Percentiles rank a stretch among this genome's conserved stretches.
phyloP scores from a whole-genome alignment of 2,113 vertebrate species.

The Malaclemys terrapin region DNA sequence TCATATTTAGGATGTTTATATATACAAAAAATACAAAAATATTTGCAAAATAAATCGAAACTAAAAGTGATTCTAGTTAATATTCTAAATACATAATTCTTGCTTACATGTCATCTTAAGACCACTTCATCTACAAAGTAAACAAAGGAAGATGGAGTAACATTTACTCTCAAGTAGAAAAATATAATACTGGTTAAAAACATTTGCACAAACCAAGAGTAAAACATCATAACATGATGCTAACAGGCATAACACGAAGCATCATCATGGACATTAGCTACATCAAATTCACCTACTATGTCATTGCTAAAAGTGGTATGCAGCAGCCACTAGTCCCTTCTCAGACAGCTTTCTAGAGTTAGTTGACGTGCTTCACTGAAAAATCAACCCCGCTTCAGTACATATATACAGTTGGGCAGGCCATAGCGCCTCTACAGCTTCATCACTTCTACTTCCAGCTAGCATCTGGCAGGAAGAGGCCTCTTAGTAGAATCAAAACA shows the following conservation, averaged over 20 bases:
- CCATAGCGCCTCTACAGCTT: not conserved
- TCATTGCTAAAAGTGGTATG: not conserved
- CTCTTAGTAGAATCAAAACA: conserved; percentile 20
- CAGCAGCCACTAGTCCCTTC: not conserved
- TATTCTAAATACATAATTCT: not conserved
- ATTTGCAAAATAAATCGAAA: not conserved
- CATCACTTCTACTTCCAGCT: fast-evolving
- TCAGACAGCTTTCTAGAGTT: not conserved
- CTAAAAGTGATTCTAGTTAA: not conserved
- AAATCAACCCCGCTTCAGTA: not conserved
- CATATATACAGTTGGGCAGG: not conserved
- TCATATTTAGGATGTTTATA: not conserved
- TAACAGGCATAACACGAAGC: not conserved
- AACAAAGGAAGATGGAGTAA: not conserved
- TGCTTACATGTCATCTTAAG: not conserved
- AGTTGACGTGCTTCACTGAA: not conserved
- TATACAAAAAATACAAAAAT: not conserved
- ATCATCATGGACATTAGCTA: not conserved
- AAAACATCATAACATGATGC: not conserved
- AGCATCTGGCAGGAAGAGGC: conserved; percentile 1
- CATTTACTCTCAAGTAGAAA: not conserved
- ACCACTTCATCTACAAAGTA: not conserved
- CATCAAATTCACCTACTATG: fast-evolving
- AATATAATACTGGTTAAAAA: not conserved
- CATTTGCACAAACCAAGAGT: not conserved